Base-by-base conservation (phyloP, 2,888 invertebrate genomes). In the Epinotia brunnichana region DNA sequence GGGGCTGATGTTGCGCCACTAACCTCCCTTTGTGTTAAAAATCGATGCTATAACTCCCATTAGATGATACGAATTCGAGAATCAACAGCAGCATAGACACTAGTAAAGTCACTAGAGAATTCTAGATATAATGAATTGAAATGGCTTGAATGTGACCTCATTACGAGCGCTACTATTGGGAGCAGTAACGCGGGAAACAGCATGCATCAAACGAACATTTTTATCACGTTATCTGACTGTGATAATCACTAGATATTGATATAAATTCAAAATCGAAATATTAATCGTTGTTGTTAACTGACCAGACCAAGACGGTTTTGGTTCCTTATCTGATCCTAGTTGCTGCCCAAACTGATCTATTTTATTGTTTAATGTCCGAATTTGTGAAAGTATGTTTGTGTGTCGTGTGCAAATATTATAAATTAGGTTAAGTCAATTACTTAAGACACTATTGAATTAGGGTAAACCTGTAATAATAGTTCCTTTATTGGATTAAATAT, bases 41-140 rank as follows among this genome's bases (percentile, higher is more conserved):
- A 88, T 87, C 86, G 83, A 89, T 87, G 82, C 77, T 84, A 82
- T 85, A 86, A 85, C 83, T 84, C 80, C 82, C 76, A 84, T 85
- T 85, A 85, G 81, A 80, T 82, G 81, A 83, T 83, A 82, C 81
- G 81, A 82, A 87, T 86, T 85, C 82, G 82, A 82, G 80, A 82
- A 80, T 79, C 76, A 78, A 75, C 76, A 75, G 78, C 77, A 79
- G 79, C 35, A 35, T 80, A 76, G 39, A 66, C 56, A 53, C 17
- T 19, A 21, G 24, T 11, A 44, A 53, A 60, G 24, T 15, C 60
- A 54, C 60, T 53, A 69, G 41, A 41, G 41, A 54, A 53, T 19
- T n/a, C 24, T n/a, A 29, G 39, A 54, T 39, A n/a, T 19, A 5
- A 39, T 62, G n/a, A 57, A 57, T 57, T 57, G 29, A 15, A 57